A percentile compares a stretch with the other conserved stretches of the same genome.
These are phyloP conservation scores for Drepana falcataria DNA, from an alignment of 2,888 invertebrate species.

Conservation along the genomic window DNA sequence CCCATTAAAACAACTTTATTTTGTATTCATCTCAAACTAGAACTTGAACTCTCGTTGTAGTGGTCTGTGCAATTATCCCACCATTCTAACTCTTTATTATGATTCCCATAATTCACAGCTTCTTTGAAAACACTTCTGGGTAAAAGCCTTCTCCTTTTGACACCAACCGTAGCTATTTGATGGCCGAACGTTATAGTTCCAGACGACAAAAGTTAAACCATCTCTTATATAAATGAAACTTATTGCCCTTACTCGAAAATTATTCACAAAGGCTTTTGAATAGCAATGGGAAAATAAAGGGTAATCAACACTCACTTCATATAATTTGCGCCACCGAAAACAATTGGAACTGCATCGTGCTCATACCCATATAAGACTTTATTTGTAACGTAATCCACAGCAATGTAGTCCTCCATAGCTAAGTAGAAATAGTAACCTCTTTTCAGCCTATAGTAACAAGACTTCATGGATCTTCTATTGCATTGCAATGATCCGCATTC, in stretches of 20 bases:
- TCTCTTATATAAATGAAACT: too few species aligned
- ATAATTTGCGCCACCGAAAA: conserved; percentile 82
- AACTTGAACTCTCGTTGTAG: too few species aligned
- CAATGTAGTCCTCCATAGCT: conserved; percentile 84
- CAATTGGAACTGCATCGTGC: conserved; percentile 81
- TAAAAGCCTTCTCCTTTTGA: too few species aligned
- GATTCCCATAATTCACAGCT: too few species aligned
- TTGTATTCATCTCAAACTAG: background rate
- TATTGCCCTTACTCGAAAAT: too few species aligned
- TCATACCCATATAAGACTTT: conserved; percentile 76
- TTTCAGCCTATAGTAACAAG: conserved; percentile 58
- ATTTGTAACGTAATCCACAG: conserved; percentile 59
- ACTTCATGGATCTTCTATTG: conserved; percentile 36
- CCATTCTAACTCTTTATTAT: too few species aligned
- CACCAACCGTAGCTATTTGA: too few species aligned
- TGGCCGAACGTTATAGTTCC: too few species aligned
- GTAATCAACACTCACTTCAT: conserved; percentile 52
- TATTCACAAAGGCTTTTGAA: too few species aligned
- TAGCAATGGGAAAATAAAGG: conserved; percentile 41
- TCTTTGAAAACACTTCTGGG: too few species aligned
- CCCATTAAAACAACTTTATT: background rate
- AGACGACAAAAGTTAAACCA: too few species aligned
- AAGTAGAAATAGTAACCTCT: conserved; percentile 84
- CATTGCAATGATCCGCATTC: conserved; percentile 63
- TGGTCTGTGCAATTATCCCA: too few species aligned